phyloP scores from a whole-genome alignment of 2,797 vertebrate genomes.

The Siniperca obscura region DNA sequence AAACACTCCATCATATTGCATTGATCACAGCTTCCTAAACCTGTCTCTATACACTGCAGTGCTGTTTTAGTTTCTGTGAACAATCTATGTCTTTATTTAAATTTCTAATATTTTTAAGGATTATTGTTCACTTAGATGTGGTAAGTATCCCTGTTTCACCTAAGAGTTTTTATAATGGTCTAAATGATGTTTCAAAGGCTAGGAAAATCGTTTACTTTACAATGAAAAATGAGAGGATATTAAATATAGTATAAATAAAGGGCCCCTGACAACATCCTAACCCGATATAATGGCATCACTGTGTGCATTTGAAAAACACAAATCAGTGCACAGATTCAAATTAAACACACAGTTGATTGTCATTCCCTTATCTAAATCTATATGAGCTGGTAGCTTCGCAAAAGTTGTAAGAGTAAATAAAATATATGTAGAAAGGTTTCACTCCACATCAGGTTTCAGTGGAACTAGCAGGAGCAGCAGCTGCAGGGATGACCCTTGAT shows the following conservation, averaged over 20 bases:
- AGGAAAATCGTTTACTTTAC: neutral
- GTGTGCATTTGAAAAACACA: neutral
- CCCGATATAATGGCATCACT: neutral
- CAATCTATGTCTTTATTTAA: neutral
- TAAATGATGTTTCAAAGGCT: neutral
- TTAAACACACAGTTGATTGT: neutral
- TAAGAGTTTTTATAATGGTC: neutral
- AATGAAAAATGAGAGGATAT: neutral
- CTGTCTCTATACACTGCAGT: neutral
- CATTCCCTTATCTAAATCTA: neutral
- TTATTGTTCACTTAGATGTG: neutral
- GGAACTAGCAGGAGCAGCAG: neutral
- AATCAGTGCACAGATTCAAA: neutral
- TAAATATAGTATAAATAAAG: neutral
- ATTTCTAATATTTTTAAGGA: slow-evolving; percentile 4
- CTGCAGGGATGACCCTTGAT: slow-evolving; percentile 33
- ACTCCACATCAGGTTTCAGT: slow-evolving; percentile 14
- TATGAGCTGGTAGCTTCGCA: slow-evolving; percentile 2
- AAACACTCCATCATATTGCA: neutral
- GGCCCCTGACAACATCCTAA: neutral
- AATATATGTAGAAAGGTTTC: slow-evolving; percentile 13
- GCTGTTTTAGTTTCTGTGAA: neutral
- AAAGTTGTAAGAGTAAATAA: slow-evolving; percentile 5
- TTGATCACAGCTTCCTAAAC: neutral
- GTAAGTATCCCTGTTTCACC: neutral